Evolutionary conservation across 2,888 invertebrate species (phyloP), one percentile per base, ranked within the genome.

Genomic region (Drosophila austrosaltans): DNA sequence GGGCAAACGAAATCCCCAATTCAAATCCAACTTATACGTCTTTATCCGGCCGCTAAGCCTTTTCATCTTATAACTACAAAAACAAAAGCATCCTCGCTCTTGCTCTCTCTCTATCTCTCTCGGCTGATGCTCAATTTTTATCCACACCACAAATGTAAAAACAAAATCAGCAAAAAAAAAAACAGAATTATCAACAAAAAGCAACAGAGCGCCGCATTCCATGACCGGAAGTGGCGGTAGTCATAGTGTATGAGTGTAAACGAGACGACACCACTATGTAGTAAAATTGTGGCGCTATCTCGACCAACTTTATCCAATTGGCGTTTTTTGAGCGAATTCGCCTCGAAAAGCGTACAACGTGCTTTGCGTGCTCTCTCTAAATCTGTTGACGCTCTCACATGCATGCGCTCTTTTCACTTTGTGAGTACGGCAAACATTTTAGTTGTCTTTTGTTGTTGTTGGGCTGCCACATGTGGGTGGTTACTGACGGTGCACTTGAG

Each of bases 281-380:
- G 61, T 53, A 57, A 68, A 60, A 70, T 69, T 65, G 62, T 64
- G 71, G 28, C 63, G 79, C 84, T 63, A 59, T 76, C 69, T 80
- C 80, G 28, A 20, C 75, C 77, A 48, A 53, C 40, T 72, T 81
- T 83, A 83, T 82, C 79, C 82, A 69, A 78, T 81, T 70, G 82
- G 89, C 84, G 66, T 84, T 84, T 81, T 89, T 89, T 87, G 90
- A 89, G 90, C 78, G 88, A 83, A 83, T 89, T 90, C 90, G 89
- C 90, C 88, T 77, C 72, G 76, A 39, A 72, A 76, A 48, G 48
- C 48, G 10, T 69, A 75, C 76, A 77, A 72, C 71, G 79, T 72
- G 70, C 59, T 54, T 58, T n/a, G 22, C 25, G 36, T 36, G 40
- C 72, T 62, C 72, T 75, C 30, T 62, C 60, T 57, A 42, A 32